These are phyloP conservation scores for Heliopora coerulea DNA, from an alignment of 92 coral and sea anemone species.

Conservation along the genomic window DNA sequence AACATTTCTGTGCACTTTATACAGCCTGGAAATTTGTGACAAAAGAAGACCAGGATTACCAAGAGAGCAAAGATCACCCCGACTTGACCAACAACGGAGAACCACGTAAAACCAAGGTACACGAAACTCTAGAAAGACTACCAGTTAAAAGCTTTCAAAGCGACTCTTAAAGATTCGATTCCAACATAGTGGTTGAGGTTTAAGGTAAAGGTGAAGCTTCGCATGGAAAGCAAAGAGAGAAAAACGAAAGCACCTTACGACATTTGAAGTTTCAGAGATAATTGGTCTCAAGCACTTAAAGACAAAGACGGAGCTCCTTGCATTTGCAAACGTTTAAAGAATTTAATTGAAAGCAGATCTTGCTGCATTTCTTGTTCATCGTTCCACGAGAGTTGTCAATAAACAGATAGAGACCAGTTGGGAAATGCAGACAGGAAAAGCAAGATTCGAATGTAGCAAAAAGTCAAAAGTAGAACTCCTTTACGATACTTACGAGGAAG, in stretches of 20 bases:
- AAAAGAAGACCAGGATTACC: not conserved
- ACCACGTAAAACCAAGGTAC: not conserved
- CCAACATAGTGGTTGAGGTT: not conserved
- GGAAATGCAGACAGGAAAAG: not conserved
- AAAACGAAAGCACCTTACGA: constrained; percentile 3
- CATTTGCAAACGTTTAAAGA: constrained; percentile 4
- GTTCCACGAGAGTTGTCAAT: not conserved
- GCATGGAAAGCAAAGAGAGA: not conserved
- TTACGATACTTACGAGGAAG: no score
- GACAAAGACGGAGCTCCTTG: not conserved
- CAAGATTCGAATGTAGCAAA: no score
- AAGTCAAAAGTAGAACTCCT: no score
- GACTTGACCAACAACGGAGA: not conserved
- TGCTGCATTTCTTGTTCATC: not conserved
- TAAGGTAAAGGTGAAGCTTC: not conserved
- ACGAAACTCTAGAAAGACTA: not conserved
- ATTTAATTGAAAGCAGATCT: not conserved
- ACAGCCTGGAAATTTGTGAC: not conserved
- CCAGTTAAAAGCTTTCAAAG: not conserved
- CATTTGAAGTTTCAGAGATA: constrained; percentile 4
- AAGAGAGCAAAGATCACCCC: not conserved
- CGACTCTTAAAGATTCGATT: not conserved
- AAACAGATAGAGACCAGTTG: not conserved
- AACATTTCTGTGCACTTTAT: not conserved
- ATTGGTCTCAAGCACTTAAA: not conserved